These are phyloP conservation scores for Microtus ochrogaster DNA, from an alignment of 2,113 vertebrate species.

Conservation along the genomic window DNA sequence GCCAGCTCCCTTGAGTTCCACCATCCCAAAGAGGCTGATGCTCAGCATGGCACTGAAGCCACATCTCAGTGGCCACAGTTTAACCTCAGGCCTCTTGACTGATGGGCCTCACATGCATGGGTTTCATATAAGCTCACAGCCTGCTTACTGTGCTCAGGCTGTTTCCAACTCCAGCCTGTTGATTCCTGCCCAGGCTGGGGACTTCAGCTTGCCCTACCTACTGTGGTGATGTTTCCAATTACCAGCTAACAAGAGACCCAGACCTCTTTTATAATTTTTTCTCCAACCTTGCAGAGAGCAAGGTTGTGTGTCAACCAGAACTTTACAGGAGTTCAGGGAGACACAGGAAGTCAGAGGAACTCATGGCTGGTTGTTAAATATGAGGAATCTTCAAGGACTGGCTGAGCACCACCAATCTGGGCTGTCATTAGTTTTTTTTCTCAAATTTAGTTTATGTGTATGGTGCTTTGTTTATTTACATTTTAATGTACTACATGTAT, in stretches of 20 bases:
- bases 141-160: not conserved
- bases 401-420: not conserved
- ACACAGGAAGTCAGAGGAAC: slow-evolving; percentile 10
- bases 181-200: not conserved
- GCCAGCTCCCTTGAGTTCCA: not conserved
- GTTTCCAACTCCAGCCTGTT: not conserved
- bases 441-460: not conserved
- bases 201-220: not conserved
- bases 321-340: not conserved
- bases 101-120: not conserved
- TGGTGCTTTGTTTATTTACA: not conserved
- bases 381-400: not conserved
- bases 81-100: not conserved
- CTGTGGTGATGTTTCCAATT: not conserved
- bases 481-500: not conserved
- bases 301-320: not conserved
- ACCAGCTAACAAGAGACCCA: not conserved
- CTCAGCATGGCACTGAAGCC: not conserved
- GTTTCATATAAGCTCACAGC: not conserved
- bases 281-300: not conserved
- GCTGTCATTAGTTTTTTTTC: not conserved
- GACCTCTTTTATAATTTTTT: not conserved
- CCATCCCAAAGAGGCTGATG: not conserved
- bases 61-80: not conserved
- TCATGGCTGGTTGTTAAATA: slow-evolving; percentile 6